These are phyloP conservation scores for Sialia sialis DNA, from an alignment of 2,113 vertebrate genomes.

Conservation along the genomic window DNA sequence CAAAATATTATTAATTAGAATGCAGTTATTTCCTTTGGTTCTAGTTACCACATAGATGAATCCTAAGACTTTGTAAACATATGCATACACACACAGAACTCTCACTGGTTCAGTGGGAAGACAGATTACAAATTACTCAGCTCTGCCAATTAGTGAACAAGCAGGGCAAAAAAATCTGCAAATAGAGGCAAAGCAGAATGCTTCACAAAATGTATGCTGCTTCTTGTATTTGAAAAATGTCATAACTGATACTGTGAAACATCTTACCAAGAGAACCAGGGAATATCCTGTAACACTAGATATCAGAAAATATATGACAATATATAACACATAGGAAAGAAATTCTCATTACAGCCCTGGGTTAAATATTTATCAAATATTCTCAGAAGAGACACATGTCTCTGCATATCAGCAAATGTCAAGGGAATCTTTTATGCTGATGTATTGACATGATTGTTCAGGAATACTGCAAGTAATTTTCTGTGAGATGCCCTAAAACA, in stretches of 20 bases:
- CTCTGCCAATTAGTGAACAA: slow-evolving; percentile 42
- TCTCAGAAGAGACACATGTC: background rate
- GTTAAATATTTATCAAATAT: background rate
- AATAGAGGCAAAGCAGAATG: background rate
- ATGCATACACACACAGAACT: background rate
- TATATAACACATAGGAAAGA: background rate
- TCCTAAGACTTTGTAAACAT: slow-evolving; percentile 27
- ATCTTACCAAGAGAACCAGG: background rate
- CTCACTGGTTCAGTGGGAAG: slow-evolving; percentile 27
- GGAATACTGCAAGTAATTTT: background rate
- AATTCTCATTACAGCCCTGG: background rate
- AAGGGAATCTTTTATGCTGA: background rate
- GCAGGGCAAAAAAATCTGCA: background rate
- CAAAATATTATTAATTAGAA: slow-evolving; percentile 56
- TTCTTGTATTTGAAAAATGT: background rate
- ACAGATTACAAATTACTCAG: slow-evolving; percentile 40
- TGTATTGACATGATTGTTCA: background rate
- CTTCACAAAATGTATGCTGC: background rate
- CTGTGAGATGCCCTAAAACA: background rate
- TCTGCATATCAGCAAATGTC: background rate
- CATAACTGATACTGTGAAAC: background rate
- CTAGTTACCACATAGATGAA: slow-evolving; percentile 11
- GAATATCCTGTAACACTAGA: background rate
- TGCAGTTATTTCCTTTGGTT: slow-evolving; percentile 23
- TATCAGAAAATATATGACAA: background rate